phyloP scores from a whole-genome alignment of 2,888 invertebrate species.

The Aproaerema taeniolella region DNA sequence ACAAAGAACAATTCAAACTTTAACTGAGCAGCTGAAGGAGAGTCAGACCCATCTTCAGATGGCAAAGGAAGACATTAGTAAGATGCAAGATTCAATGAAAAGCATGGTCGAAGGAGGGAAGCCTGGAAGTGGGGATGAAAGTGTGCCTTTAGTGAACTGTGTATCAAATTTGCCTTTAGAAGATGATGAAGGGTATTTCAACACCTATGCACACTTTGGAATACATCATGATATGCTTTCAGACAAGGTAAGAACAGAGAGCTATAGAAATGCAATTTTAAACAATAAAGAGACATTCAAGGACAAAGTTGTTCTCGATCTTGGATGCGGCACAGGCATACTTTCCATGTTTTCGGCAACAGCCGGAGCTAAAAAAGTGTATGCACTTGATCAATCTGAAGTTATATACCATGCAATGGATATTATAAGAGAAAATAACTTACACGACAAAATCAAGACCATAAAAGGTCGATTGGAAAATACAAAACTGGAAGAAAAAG shows the following conservation, averaged over 20 bases:
- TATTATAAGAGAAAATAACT: constrained; percentile 91
- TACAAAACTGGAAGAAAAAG: constrained; percentile 85
- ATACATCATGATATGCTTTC: constrained; percentile 97
- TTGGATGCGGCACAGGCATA: constrained; percentile 98
- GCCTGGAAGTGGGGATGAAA: constrained; percentile 27
- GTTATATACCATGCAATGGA: constrained; percentile 97
- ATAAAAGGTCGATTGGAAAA: constrained; percentile 93
- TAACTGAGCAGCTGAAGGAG: constrained; percentile 78
- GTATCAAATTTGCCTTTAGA: constrained; percentile 72
- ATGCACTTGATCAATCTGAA: constrained; percentile 97
- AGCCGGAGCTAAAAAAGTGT: constrained; percentile 93
- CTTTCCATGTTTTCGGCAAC: constrained; percentile 98
- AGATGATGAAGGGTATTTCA: constrained; percentile 87
- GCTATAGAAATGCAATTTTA: constrained; percentile 90
- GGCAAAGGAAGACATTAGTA: constrained; percentile 77
- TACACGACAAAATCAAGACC: constrained; percentile 84
- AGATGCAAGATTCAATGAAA: constrained; percentile 79
- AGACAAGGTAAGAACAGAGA: constrained; percentile 91
- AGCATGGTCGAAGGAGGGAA: constrained; percentile 64
- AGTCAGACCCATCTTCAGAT: constrained; percentile 76
- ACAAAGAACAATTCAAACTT: constrained; percentile 75
- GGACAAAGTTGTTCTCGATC: constrained; percentile 92
- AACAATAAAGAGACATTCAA: constrained; percentile 82
- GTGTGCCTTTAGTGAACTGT: constrained; percentile 41
- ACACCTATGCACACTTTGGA: constrained; percentile 91